Evolutionary conservation across 2,797 vertebrate genomes (phyloP).

Genomic region (Sylvia borin): DNA sequence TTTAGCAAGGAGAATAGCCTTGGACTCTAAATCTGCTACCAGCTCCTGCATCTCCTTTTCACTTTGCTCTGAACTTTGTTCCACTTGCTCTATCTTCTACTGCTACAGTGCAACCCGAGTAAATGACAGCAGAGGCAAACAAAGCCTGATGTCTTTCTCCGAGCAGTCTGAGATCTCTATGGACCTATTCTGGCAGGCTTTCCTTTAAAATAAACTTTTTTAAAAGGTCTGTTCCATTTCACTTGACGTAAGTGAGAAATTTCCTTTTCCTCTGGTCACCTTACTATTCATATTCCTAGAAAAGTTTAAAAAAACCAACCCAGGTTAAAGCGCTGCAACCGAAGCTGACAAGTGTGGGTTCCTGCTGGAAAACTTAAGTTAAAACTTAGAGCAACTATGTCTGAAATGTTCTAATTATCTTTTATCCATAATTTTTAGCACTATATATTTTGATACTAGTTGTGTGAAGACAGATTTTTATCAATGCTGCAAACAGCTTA

Average conservation of each 20-base stretch:
- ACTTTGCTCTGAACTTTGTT: slow-evolving; percentile 45
- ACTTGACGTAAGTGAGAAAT: slow-evolving; percentile 7
- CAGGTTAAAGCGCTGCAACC: neutral
- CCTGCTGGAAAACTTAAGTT: neutral
- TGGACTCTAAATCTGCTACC: neutral
- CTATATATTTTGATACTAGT: neutral
- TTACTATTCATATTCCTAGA: slow-evolving; percentile 25
- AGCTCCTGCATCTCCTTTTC: slow-evolving; percentile 56
- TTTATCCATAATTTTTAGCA: neutral
- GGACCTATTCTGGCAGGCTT: neutral
- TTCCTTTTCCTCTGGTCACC: neutral
- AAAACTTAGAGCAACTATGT: neutral
- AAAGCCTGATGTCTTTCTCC: slow-evolving; percentile 18
- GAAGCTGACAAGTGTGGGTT: neutral
- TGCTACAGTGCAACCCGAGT: slow-evolving; percentile 51
- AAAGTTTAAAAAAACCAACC: neutral
- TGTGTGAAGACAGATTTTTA: neutral
- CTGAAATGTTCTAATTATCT: neutral
- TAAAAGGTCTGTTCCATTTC: neutral
- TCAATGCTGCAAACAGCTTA: neutral
- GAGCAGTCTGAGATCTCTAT: neutral
- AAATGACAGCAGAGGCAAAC: slow-evolving; percentile 44
- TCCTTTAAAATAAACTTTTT: slow-evolving; percentile 31
- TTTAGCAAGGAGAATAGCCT: neutral
- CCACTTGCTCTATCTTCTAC: slow-evolving; percentile 49